phyloP scores from a whole-genome alignment of 2,888 invertebrate genomes.

The Mesorhabditis spiculigera region DNA sequence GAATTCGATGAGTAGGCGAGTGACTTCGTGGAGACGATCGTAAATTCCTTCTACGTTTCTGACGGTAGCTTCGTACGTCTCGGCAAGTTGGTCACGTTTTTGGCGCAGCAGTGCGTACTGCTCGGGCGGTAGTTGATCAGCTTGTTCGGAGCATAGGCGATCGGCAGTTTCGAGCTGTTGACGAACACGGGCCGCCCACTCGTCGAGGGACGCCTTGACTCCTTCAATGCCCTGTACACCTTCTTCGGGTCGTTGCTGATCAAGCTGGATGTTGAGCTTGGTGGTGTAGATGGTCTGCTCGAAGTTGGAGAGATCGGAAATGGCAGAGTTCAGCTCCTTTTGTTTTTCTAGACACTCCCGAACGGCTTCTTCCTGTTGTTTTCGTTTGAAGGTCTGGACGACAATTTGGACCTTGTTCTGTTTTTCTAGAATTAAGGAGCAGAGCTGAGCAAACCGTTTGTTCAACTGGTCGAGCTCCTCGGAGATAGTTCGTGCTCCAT shows the following conservation, averaged over 20 bases:
- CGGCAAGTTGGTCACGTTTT: slow-evolving; percentile 34
- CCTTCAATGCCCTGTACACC: slow-evolving; percentile 23
- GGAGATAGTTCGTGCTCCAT: background rate
- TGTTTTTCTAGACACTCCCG: background rate
- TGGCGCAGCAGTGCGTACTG: slow-evolving; percentile 74
- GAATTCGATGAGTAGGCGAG: slow-evolving; percentile 47
- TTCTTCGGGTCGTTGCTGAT: slow-evolving; percentile 23
- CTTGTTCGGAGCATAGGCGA: slow-evolving; percentile 65
- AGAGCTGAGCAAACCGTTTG: slow-evolving; percentile 5
- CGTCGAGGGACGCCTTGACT: slow-evolving; percentile 34
- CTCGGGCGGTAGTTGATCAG: slow-evolving; percentile 85
- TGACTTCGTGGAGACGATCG: slow-evolving; percentile 40
- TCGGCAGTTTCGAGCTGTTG: slow-evolving; percentile 36
- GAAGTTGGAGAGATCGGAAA: background rate
- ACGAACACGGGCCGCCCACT: slow-evolving; percentile 33
- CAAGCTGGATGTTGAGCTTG: slow-evolving; percentile 31
- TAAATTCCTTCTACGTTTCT: slow-evolving; percentile 37
- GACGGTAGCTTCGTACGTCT: slow-evolving; percentile 43
- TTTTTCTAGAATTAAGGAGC: background rate
- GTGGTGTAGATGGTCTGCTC: slow-evolving; percentile 24
- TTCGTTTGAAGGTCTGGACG: background rate
- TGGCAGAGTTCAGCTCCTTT: background rate
- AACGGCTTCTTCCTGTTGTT: background rate
- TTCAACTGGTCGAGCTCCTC: slow-evolving; percentile 6
- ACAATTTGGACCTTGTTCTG: slow-evolving; percentile 1